Evolutionary conservation across 2,888 invertebrate genomes (phyloP).

Genomic region (Leucophora obtusa): DNA sequence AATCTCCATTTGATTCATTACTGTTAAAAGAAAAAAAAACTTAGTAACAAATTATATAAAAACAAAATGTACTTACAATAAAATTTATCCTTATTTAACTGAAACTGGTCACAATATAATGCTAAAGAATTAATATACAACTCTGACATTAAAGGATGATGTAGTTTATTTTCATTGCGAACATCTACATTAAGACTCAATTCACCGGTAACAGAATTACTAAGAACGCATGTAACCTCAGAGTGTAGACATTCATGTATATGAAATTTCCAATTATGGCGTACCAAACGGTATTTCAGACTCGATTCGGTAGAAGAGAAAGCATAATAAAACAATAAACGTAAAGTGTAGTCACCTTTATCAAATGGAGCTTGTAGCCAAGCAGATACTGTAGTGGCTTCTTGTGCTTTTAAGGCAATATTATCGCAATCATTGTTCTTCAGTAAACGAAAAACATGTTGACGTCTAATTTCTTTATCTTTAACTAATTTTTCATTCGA

Average conservation of each 20-base stretch:
- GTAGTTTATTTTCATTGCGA: conserved; percentile 84
- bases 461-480: conserved; percentile 77
- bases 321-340: conserved; percentile 87
- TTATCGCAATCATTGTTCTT: conserved; percentile 66
- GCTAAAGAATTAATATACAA: conserved; percentile 74
- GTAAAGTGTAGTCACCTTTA: conserved; percentile 82
- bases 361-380: conserved; percentile 86
- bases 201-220: conserved; percentile 80
- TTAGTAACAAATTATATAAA: background rate
- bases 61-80: conserved; percentile 69
- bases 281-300: conserved; percentile 81
- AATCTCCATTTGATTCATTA: conserved; percentile 76
- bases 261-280: conserved; percentile 83
- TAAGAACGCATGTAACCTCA: conserved; percentile 79
- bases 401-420: conserved; percentile 73
- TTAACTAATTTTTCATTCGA: conserved; percentile 77
- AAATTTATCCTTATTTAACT: conserved; percentile 71
- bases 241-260: conserved; percentile 82
- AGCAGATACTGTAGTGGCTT: conserved; percentile 77
- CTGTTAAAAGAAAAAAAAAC: conserved; percentile 66
- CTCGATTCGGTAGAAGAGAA: conserved; percentile 72
- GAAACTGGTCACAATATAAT: conserved; percentile 74
- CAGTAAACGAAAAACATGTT: conserved; percentile 75
- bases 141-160: conserved; percentile 78
- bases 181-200: conserved; percentile 84